A percentile compares a stretch with the other conserved stretches of the same genome.
phyloP scores from a whole-genome alignment of 2,113 vertebrate species.

The Rhineura floridana region DNA sequence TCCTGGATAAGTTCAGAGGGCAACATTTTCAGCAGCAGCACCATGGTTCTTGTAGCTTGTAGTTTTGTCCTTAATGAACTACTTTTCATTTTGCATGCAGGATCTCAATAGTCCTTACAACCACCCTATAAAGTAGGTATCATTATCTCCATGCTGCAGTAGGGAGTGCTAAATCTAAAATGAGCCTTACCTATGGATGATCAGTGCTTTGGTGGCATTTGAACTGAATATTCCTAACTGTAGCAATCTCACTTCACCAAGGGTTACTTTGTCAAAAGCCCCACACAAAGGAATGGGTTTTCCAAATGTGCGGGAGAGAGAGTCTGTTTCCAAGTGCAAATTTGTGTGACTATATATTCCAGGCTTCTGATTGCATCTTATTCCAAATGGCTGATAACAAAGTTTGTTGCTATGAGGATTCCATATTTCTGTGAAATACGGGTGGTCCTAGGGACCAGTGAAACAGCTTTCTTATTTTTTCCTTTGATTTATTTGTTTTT shows the following conservation, averaged over 20 bases:
- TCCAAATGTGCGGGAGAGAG: background rate
- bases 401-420: background rate
- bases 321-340: background rate
- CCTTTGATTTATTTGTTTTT: background rate
- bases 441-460: background rate
- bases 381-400: background rate
- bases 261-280: background rate
- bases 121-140: too few species aligned
- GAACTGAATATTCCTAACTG: background rate
- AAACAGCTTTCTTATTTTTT: background rate
- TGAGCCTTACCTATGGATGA: background rate
- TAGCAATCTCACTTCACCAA: background rate
- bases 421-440: background rate
- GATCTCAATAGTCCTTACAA: too few species aligned
- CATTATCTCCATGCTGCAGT: background rate
- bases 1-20: too few species aligned
- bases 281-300: background rate
- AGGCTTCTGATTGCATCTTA: background rate
- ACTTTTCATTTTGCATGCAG: too few species aligned
- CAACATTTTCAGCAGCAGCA: background rate
- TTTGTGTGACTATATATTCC: too few species aligned
- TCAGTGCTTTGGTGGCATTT: background rate
- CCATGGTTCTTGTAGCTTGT: background rate
- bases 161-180: background rate
- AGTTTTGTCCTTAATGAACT: background rate